Evolutionary conservation across 2,888 invertebrate species (phyloP), one percentile per base, ranked within the genome.

Genomic region (Philereme vetulata): DNA sequence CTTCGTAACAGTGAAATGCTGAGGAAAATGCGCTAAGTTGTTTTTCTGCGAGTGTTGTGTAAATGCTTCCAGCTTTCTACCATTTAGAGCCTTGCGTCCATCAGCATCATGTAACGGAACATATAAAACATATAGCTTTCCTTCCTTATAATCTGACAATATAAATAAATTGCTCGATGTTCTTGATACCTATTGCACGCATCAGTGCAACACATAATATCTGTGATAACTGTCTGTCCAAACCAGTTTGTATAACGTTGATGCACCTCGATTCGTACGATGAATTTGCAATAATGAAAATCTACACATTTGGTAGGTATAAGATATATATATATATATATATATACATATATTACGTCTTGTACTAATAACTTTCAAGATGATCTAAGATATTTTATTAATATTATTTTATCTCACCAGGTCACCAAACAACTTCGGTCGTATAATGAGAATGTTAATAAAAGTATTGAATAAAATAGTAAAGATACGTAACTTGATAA

Each of bases 31-130:
- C 53, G 7, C 34, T 51, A 6, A 45, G 50, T 52, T 45, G 60
- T 75, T 78, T 78, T 74, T 77, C 64, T 66, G 61, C 65, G 52
- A 60, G 61, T 71, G 67, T 75, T 75, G 72, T 72, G 68, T 69
- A 62, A 48, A 49, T 54, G 70, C 69, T 79, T 80, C 73, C 78
- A 67, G 67, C 80, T 80, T 80, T 77, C 80, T 76, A 77, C 51
- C 54, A 43, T 40, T 59, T 38, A 36, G 62, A 66, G 65, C 52
- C 66, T 64, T 62, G 51, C 46, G 52, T 58, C 51, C 51, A 62
- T 58, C 56, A 55, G 43, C 42, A 5, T 42, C 52, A 61, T 56
- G 40, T 53, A 49, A 56, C 42, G 3, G 32, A 5, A 47, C 21
- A 40, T 50, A 54, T 54, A 48, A 40, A 56, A 44, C 42, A 51